Percentiles rank a stretch among this genome's conserved stretches.
phyloP scores from a whole-genome alignment of 2,113 vertebrate genomes.

The Ptychochromis oligacanthus region DNA sequence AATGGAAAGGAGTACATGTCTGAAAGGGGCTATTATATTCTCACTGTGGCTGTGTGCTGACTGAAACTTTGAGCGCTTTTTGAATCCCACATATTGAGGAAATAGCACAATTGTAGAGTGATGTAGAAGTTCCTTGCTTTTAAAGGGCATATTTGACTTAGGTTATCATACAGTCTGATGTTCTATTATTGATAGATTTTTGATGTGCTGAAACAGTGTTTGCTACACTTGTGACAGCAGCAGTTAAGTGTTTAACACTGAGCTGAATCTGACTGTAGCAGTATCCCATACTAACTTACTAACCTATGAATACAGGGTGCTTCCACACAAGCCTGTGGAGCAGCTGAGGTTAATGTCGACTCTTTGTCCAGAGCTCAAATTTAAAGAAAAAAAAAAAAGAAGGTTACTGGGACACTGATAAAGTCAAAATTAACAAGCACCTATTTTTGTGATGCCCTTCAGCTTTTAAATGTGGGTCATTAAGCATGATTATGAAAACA shows the following conservation, averaged over 20 bases:
- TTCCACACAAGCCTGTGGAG: constrained; percentile 3
- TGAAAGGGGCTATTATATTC: constrained; percentile 26
- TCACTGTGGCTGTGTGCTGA: constrained; percentile 43
- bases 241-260: constrained; percentile 29
- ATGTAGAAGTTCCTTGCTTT: constrained; percentile 29
- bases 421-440: not conserved
- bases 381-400: no score
- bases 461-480: not conserved
- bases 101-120: constrained; percentile 66
- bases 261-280: constrained; percentile 37
- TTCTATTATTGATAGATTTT: constrained; percentile 29
- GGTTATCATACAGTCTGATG: constrained; percentile 22
- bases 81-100: constrained; percentile 25
- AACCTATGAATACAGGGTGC: constrained; percentile 22
- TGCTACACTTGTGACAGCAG: constrained; percentile 35
- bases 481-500: not conserved
- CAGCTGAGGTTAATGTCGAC: not conserved
- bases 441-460: not conserved
- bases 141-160: constrained; percentile 43
- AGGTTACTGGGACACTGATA: not conserved
- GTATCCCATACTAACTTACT: constrained; percentile 60
- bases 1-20: not conserved
- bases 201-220: constrained; percentile 44
- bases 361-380: not conserved
- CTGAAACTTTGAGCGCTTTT: constrained; percentile 51